These are phyloP conservation scores for Epirrita christyi DNA, from an alignment of 2,888 invertebrate genomes.

Conservation along the genomic window DNA sequence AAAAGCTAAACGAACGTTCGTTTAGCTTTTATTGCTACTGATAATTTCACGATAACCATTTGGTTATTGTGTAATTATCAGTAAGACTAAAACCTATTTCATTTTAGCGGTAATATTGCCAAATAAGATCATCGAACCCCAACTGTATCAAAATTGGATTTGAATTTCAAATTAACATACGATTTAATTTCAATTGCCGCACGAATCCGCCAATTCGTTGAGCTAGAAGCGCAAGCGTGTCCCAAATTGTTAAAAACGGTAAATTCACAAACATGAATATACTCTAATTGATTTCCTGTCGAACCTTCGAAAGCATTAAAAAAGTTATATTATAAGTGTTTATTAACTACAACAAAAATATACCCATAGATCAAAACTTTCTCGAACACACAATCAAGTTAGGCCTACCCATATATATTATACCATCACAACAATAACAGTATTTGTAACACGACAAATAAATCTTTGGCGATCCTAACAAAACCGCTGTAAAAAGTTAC, in stretches of 20 bases:
- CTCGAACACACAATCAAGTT: constrained; percentile 22
- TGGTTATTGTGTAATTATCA: not conserved
- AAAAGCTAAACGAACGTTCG: not conserved
- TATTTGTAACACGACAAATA: constrained; percentile 58
- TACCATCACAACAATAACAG: constrained; percentile 48
- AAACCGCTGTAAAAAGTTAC: constrained; percentile 60
- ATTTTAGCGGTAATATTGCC: constrained; percentile 1
- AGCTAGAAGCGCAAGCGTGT: constrained; percentile 40
- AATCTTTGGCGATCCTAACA: constrained; percentile 59
- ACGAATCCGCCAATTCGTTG: constrained; percentile 48
- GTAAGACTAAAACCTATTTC: not conserved
- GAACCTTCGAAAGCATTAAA: constrained; percentile 35
- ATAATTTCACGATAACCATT: too few relatives aligned
- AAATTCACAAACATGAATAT: constrained; percentile 54
- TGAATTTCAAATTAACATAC: constrained; percentile 36
- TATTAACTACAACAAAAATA: not conserved
- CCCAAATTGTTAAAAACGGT: constrained; percentile 47
- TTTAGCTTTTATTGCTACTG: not conserved
- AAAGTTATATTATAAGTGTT: constrained; percentile 40
- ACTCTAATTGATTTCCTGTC: constrained; percentile 61
- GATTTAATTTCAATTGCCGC: constrained; percentile 49
- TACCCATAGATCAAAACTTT: constrained; percentile 22
- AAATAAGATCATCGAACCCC: constrained; percentile 31
- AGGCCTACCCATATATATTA: constrained; percentile 35
- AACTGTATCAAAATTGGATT: constrained; percentile 36